A percentile compares a stretch with the other conserved stretches of the same genome.
Conservation (phyloP, 2,797 vertebrate species). For the Hypotaenidia philippensis region DNA sequence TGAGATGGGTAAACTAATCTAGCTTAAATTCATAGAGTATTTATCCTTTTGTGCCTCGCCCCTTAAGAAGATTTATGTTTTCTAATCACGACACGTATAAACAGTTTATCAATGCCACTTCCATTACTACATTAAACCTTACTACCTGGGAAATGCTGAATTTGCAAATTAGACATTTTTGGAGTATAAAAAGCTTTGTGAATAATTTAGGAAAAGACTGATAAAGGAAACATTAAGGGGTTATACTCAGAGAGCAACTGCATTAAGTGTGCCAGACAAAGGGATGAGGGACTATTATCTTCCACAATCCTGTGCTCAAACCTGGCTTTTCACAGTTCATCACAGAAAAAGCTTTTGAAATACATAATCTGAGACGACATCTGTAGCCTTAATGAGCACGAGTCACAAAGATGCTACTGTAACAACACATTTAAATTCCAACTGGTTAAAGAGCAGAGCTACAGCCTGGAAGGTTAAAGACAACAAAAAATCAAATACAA, state of each 20-base stretch:
- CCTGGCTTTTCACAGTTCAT: constrained; percentile 44
- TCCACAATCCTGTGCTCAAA: neutral
- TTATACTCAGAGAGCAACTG: neutral
- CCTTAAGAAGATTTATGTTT: neutral
- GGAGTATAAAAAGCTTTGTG: constrained; percentile 41
- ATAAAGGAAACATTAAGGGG: constrained; percentile 12
- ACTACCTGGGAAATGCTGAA: constrained; percentile 56
- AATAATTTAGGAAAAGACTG: constrained; percentile 66
- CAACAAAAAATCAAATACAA: neutral
- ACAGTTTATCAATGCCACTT: constrained; percentile 31
- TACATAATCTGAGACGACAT: constrained; percentile 53
- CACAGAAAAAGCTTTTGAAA: constrained; percentile 58
- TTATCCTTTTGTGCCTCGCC: neutral
- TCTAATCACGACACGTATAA: neutral
- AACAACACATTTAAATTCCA: constrained; percentile 64
- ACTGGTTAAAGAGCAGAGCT: constrained; percentile 42
- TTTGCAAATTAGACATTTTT: neutral
- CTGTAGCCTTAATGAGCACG: constrained; percentile 60
- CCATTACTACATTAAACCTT: constrained; percentile 7
- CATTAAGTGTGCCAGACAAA: neutral
- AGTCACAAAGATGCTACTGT: constrained; percentile 66
- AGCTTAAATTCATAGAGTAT: neutral
- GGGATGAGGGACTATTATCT: constrained; percentile 16
- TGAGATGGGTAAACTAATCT: neutral
- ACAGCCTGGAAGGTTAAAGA: constrained; percentile 27